phyloP scores from a whole-genome alignment of 2,113 vertebrate species.

The Nematolebias whitei region DNA sequence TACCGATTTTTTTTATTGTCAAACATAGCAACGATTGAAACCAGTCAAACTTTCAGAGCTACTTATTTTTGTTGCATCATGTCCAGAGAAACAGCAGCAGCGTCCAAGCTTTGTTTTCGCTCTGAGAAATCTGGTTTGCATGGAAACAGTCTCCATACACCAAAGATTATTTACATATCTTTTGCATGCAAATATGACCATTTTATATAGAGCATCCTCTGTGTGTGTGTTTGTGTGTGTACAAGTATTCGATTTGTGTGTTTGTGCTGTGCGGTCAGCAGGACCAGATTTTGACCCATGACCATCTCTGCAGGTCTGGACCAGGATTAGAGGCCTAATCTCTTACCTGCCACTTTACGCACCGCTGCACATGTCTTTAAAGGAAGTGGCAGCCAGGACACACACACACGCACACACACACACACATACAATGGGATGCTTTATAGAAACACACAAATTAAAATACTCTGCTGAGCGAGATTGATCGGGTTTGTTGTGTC shows the following conservation, averaged over 20 bases:
- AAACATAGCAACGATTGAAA: no score
- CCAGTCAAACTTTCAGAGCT: no score
- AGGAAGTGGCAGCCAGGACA: conserved; percentile 32
- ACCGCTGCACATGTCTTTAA: conserved; percentile 72
- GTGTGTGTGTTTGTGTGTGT: neutral
- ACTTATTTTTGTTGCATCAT: no score
- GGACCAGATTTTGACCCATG: conserved; percentile 83
- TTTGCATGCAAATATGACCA: no score
- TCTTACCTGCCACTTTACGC: conserved; percentile 83
- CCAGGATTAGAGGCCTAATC: conserved; percentile 83
- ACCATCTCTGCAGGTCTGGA: conserved; percentile 78
- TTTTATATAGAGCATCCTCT: neutral
- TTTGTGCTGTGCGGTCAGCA: conserved; percentile 59
- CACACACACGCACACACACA: conserved; percentile 9
- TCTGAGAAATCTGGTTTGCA: no score
- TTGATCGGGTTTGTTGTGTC: neutral
- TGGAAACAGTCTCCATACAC: no score
- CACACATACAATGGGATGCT: neutral
- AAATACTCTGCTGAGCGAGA: neutral
- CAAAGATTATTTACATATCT: no score
- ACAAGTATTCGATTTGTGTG: neutral
- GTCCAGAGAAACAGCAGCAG: no score
- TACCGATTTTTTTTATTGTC: no score
- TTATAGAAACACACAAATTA: conserved; percentile 4
- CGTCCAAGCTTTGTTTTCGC: no score